Conservation (phyloP, 2,113 vertebrate genomes). For the Hemicordylus capensis region DNA sequence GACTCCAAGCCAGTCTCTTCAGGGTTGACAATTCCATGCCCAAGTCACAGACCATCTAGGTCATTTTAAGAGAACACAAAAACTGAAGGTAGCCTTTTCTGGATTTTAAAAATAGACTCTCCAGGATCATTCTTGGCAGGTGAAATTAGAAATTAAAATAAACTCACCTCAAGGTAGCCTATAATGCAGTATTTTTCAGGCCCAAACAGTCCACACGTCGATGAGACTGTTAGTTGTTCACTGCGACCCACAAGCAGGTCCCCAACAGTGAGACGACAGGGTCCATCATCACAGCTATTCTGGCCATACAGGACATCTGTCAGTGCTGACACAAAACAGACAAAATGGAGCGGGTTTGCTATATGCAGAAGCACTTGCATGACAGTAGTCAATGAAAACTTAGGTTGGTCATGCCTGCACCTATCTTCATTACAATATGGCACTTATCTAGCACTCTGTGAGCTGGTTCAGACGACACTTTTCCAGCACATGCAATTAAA, state of each 20-base stretch:
- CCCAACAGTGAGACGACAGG: constrained; percentile 78
- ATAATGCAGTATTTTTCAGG: constrained; percentile 90
- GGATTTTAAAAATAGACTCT: neutral
- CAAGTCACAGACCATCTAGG: no score
- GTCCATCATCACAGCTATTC: constrained; percentile 67
- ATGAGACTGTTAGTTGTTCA: constrained; percentile 78
- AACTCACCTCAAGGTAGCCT: constrained; percentile 86
- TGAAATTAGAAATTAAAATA: neutral
- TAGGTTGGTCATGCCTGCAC: neutral
- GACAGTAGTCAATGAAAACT: constrained; percentile 19
- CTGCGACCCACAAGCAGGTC: constrained; percentile 85
- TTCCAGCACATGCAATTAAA: no score
- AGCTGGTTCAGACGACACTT: no score
- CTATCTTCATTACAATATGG: neutral
- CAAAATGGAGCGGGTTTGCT: neutral
- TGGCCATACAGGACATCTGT: constrained; percentile 63
- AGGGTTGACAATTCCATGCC: no score
- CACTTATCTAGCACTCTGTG: neutral
- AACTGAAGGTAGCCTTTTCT: neutral
- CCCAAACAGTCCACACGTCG: constrained; percentile 81
- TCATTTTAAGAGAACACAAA: neutral
- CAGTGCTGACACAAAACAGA: constrained; percentile 66
- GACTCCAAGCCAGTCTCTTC: no score
- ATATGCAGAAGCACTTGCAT: neutral
- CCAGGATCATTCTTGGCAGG: neutral